Conservation (phyloP, 2,888 invertebrate species). For the Diaphora mendica region DNA sequence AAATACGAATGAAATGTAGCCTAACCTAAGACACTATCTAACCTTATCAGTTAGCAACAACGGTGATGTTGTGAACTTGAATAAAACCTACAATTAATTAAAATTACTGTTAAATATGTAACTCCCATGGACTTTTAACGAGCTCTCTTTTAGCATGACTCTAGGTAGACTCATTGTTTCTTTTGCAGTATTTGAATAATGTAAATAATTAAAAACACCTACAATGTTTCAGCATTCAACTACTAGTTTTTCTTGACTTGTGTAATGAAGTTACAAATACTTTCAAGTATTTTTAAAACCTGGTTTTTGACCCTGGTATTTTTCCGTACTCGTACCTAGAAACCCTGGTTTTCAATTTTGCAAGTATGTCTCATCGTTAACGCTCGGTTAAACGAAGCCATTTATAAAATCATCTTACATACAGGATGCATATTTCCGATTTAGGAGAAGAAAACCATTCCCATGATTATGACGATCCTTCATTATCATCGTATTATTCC, state of each 20-base stretch:
- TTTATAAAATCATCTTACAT: neutral
- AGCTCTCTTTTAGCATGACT: conserved; percentile 26
- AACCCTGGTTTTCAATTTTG: too few species aligned
- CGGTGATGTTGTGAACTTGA: conserved; percentile 26
- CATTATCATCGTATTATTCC: neutral
- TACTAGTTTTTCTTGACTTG: neutral
- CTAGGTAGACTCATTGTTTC: conserved; percentile 38
- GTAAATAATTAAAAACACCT: conserved; percentile 16
- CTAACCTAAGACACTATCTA: conserved; percentile 13
- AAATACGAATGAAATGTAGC: neutral
- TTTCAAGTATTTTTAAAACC: too few species aligned
- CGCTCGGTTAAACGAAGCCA: neutral
- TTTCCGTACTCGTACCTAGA: too few species aligned
- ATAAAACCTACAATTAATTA: neutral
- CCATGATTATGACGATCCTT: neutral
- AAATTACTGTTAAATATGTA: neutral
- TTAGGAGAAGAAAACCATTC: neutral
- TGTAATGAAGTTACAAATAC: too few species aligned
- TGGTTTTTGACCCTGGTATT: too few species aligned
- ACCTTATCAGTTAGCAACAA: conserved; percentile 53
- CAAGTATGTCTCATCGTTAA: too few species aligned
- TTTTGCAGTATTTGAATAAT: conserved; percentile 20
- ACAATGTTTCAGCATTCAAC: conserved; percentile 22
- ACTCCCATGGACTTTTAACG: conserved; percentile 9
- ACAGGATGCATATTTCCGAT: too few species aligned